These are phyloP conservation scores for Strigamia crassipes DNA, from an alignment of 2,888 invertebrate species.

Conservation along the genomic window DNA sequence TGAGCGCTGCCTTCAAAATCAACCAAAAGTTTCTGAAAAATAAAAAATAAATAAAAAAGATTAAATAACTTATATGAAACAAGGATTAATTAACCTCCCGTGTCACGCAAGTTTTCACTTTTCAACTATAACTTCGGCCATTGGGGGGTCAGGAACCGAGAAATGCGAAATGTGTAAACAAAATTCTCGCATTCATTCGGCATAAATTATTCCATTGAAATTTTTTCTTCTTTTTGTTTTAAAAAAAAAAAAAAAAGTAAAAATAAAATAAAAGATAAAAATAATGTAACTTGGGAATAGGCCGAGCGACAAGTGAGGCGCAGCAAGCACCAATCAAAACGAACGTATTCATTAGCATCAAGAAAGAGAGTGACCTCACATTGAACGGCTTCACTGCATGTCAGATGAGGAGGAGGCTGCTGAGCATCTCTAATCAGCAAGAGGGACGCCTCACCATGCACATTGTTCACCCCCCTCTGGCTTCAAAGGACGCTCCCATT, in stretches of 20 bases:
- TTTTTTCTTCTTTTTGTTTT: too few species aligned
- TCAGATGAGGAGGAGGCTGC: slow-evolving; percentile 42
- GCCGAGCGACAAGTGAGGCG: slow-evolving; percentile 17
- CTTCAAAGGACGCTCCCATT: slow-evolving; percentile 40
- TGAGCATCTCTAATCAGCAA: slow-evolving; percentile 42
- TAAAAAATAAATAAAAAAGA: not conserved
- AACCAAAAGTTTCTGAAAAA: not conserved
- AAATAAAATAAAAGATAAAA: not conserved
- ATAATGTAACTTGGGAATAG: slow-evolving; percentile 32
- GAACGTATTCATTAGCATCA: slow-evolving; percentile 42
- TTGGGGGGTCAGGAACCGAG: too few species aligned
- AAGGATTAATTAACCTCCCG: not conserved
- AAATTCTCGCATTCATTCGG: not conserved
- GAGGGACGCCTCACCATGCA: slow-evolving; percentile 40
- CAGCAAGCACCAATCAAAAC: slow-evolving; percentile 37
- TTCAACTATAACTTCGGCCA: not conserved
- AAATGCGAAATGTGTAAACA: not conserved
- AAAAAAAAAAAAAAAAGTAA: not conserved
- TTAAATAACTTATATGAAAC: not conserved
- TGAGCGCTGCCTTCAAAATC: not conserved
- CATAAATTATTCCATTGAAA: slow-evolving; percentile 2
- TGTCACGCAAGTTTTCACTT: not conserved
- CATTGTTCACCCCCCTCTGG: slow-evolving; percentile 36
- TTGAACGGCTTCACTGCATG: slow-evolving; percentile 40
- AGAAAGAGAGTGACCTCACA: slow-evolving; percentile 40